These are phyloP conservation scores for Antheraea yamamai DNA, from an alignment of 2,888 invertebrate genomes.

Conservation along the genomic window DNA sequence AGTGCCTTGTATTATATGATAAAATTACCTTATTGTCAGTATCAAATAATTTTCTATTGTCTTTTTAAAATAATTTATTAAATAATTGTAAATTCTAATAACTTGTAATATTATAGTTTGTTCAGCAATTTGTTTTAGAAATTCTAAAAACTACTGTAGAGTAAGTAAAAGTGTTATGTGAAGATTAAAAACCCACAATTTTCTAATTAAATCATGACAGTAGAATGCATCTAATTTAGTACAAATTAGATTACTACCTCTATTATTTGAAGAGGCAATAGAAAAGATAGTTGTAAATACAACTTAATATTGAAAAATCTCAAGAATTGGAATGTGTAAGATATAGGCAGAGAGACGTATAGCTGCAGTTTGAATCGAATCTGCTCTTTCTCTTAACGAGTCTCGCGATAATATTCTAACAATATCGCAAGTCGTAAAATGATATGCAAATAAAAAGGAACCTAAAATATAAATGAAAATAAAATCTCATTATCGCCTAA, in stretches of 20 bases:
- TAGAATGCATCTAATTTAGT: background rate
- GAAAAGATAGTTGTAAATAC: background rate
- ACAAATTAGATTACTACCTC: background rate
- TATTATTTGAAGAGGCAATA: no score
- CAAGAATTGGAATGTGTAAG: background rate
- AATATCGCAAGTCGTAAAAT: background rate
- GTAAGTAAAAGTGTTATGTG: background rate
- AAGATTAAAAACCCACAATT: background rate
- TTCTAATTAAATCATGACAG: background rate
- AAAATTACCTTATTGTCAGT: no score
- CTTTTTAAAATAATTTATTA: no score
- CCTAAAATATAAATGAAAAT: background rate
- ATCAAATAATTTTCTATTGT: no score
- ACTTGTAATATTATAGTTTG: background rate
- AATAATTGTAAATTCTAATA: background rate
- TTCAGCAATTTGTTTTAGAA: background rate
- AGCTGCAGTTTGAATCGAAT: background rate
- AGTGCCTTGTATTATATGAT: background rate
- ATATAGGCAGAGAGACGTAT: background rate
- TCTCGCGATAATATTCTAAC: background rate
- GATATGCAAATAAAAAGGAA: background rate
- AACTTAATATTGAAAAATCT: background rate
- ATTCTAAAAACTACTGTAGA: background rate
- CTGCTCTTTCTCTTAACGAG: background rate
- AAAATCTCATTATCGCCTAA: background rate